Base-by-base conservation (phyloP, 2,797 vertebrate species). In the Rhabdomys pumilio region DNA sequence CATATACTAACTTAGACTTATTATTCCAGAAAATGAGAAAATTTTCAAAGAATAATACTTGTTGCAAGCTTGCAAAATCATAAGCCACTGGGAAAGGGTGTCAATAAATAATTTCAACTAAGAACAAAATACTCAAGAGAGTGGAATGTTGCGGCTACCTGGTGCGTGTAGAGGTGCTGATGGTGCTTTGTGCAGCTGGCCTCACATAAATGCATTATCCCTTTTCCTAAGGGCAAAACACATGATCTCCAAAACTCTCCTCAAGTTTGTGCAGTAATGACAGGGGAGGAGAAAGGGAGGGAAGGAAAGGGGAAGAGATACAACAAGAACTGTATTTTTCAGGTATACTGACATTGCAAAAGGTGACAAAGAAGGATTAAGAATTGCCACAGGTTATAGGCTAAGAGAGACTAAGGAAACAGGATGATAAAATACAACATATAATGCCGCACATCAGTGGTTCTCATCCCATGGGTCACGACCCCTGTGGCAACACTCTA, bases 341-440 rank as follows among this genome's bases (percentile, higher is more conserved):
- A 91, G 91, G 94, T 79, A 86, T 61, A 53, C 61, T 44, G 24
- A 75, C 11, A 9, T 57, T 84, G 85, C 53, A 91, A 76, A 61
- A 87, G 13, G 83, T 13, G 3, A 65, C 94, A 95, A 80, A 29
- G 3, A 38, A 88, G 17, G 17, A 34, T 59, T 15, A 95, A 92
- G 29, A 95, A 80, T 10, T 80, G 50, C 53, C 75, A 83, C 22
- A 77, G 61, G 61, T 55, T 80, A 44, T 85, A 89, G 53, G 86
- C 61, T 61, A 86, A 59, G n/a, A 93, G 17, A 94, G 44, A 63
- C 13, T 80, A 84, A 76, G 8, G 34, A 91, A 12, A 53, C 38
- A 53, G 31, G 22, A 93, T 38, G 63, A 50, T 2, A 2, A 69
- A 89, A 72, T 38, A 59, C 26, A 95, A 69, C 38, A 73, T 17